phyloP scores from a whole-genome alignment of 2,113 vertebrate species.

The Fulica atra region DNA sequence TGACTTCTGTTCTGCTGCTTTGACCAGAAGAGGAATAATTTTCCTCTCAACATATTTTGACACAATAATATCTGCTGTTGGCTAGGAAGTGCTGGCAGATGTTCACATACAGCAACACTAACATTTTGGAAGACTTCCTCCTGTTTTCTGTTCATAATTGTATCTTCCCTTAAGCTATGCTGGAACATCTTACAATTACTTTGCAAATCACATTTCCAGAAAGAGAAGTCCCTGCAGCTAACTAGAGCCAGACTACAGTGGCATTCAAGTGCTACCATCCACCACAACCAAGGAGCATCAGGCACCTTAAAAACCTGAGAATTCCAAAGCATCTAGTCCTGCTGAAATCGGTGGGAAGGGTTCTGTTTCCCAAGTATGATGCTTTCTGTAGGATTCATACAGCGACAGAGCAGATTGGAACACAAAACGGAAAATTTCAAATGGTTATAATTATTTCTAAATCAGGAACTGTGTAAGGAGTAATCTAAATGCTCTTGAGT shows the following conservation, averaged over 20 bases:
- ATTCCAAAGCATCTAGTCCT: neutral
- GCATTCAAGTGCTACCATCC: neutral
- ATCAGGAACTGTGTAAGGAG: neutral
- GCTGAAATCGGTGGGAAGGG: neutral
- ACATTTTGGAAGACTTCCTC: slow-evolving; percentile 36
- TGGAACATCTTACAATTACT: slow-evolving; percentile 23
- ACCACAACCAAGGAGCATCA: neutral
- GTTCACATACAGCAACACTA: neutral
- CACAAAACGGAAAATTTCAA: neutral
- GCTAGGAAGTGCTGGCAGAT: slow-evolving; percentile 41
- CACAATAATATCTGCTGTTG: slow-evolving; percentile 24
- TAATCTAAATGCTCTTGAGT: neutral
- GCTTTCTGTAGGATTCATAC: neutral
- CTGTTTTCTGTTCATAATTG: slow-evolving; percentile 21
- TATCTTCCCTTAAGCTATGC: neutral
- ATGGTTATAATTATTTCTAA: neutral
- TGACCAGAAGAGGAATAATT: slow-evolving; percentile 25
- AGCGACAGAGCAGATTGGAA: neutral
- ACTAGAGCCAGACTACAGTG: neutral
- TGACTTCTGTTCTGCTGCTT: neutral
- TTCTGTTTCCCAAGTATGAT: neutral
- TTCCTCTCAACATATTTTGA: slow-evolving; percentile 18
- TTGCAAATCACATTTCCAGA: neutral
- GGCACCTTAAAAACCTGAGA: neutral
- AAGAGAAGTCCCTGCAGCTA: slow-evolving; percentile 9